Conservation (phyloP, 2,888 invertebrate genomes). For the Trilocha varians region DNA sequence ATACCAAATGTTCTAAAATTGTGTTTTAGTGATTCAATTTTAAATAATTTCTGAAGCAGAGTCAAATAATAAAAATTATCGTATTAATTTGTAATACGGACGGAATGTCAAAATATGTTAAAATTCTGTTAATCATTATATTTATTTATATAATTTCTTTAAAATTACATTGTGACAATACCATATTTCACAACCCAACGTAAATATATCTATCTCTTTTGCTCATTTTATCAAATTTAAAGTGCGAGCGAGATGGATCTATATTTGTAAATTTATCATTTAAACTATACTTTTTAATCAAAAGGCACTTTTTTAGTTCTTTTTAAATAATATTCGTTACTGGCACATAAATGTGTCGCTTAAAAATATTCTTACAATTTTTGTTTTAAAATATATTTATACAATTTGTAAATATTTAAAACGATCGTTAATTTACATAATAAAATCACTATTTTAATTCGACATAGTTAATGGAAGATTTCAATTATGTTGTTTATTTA, state of each 20-base stretch:
- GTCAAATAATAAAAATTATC: too few species aligned
- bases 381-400: constrained; percentile 5
- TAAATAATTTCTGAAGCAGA: too few species aligned
- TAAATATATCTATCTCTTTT: constrained; percentile 19
- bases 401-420: not conserved
- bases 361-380: not conserved
- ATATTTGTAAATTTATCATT: constrained; percentile 6
- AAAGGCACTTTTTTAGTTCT: constrained; percentile 10
- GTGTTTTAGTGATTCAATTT: too few species aligned
- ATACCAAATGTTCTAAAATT: too few species aligned
- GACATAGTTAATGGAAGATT: not conserved
- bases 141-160: not conserved
- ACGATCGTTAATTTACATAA: not conserved
- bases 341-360: constrained; percentile 17
- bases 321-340: constrained; percentile 4
- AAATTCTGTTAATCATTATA: too few species aligned
- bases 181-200: not conserved
- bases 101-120: constrained; percentile 57
- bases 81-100: constrained; percentile 57
- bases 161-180: constrained; percentile 4
- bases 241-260: constrained; percentile 3
- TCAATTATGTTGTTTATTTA: constrained; percentile 11
- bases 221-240: constrained; percentile 28
- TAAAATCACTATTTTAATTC: not conserved
- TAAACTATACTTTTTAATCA: constrained; percentile 2